Conservation (phyloP, 2,797 vertebrate species). For the Takifugu ocellatus region DNA sequence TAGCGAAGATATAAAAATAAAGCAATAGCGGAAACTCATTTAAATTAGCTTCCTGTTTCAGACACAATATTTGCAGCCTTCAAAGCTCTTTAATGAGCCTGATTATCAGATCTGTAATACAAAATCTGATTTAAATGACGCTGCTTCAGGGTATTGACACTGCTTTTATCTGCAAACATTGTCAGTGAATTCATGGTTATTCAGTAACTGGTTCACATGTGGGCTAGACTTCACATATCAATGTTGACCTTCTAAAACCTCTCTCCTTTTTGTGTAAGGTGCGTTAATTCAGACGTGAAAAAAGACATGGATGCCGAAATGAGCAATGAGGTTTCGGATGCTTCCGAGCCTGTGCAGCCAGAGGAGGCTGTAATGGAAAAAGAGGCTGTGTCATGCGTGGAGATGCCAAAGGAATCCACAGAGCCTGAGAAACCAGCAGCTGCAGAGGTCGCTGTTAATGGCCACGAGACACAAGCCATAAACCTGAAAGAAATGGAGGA, state of each 20-base stretch:
- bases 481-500: conserved; percentile 24
- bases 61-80: too few species aligned
- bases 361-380: conserved; percentile 52
- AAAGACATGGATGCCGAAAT: conserved; percentile 68
- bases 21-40: too few species aligned
- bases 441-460: conserved; percentile 38
- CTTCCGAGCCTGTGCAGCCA: conserved; percentile 44
- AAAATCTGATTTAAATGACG: too few species aligned
- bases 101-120: too few species aligned
- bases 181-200: too few species aligned
- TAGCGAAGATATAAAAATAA: too few species aligned
- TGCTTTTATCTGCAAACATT: too few species aligned
- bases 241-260: neutral
- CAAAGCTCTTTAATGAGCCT: too few species aligned
- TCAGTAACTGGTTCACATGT: too few species aligned
- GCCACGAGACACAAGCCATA: conserved; percentile 16
- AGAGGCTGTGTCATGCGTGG: conserved; percentile 37
- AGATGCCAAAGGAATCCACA: conserved; percentile 33
- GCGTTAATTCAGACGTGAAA: conserved; percentile 42
- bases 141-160: too few species aligned
- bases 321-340: conserved; percentile 54
- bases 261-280: conserved; percentile 38
- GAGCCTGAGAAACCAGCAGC: conserved; percentile 58
- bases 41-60: too few species aligned
- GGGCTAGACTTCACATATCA: neutral